These are phyloP conservation scores for Oncorhynchus keta DNA, from an alignment of 2,113 vertebrate genomes.

Conservation along the genomic window DNA sequence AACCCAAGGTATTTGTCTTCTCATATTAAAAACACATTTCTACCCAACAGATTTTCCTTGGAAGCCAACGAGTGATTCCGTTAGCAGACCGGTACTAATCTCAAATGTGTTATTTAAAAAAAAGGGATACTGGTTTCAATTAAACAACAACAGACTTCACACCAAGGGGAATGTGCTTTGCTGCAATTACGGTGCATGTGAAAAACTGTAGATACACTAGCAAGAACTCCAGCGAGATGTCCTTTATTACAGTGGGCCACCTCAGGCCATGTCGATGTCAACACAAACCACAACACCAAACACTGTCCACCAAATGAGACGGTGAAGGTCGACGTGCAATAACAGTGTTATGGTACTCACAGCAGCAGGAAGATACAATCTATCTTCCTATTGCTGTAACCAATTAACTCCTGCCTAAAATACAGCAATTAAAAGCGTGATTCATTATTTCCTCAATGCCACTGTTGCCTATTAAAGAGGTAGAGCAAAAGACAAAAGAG, in stretches of 20 bases:
- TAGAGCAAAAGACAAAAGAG: slow-evolving; percentile 45
- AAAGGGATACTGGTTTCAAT: slow-evolving; percentile 60
- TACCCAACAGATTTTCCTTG: slow-evolving; percentile 53
- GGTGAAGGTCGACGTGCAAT: not conserved
- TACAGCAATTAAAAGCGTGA: slow-evolving; percentile 67
- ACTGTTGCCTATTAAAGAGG: slow-evolving; percentile 60
- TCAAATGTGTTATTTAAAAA: slow-evolving; percentile 50
- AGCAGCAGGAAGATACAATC: slow-evolving; percentile 13
- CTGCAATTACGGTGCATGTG: slow-evolving; percentile 38
- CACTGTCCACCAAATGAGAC: slow-evolving; percentile 1
- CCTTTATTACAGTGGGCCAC: not conserved
- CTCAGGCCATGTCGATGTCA: slow-evolving; percentile 1
- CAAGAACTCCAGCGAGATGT: not conserved
- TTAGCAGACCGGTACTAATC: slow-evolving; percentile 49
- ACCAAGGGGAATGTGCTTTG: slow-evolving; percentile 53
- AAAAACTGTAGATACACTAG: slow-evolving; percentile 30
- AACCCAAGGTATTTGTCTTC: slow-evolving; percentile 71
- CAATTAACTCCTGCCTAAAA: slow-evolving; percentile 60
- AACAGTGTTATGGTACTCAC: not conserved
- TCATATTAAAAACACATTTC: slow-evolving; percentile 69
- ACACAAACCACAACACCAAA: slow-evolving; percentile 11
- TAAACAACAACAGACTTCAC: slow-evolving; percentile 63
- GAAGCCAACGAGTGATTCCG: slow-evolving; percentile 55
- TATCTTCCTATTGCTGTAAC: slow-evolving; percentile 28
- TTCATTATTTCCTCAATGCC: slow-evolving; percentile 71